Base-by-base conservation (phyloP, 2,888 invertebrate species). In the Gari tellinella region DNA sequence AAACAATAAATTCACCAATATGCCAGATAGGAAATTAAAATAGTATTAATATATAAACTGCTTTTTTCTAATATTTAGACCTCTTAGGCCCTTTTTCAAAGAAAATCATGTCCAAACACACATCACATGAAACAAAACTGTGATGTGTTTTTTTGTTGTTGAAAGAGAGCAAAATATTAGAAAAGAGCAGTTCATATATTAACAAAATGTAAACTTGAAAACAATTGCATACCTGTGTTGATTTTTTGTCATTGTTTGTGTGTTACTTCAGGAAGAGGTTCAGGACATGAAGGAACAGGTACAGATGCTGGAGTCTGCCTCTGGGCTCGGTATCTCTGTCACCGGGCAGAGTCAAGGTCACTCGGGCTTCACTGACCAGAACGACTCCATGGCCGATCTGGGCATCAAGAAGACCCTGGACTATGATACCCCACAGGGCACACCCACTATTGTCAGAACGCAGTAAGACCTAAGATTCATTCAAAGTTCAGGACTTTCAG, bases 261-360 rank as follows among this genome's bases (percentile, higher is more conserved):
- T n/a, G n/a, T n/a, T n/a, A n/a, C n/a, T 56, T 56, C 74, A 90
- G 89, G 82, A 76, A 37, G 91, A 91, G 65, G 55, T 91, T 3
- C 82, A 84, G 23, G 90, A 90, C 15, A 73, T 91, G 46, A 90
- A 89, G 63, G 90, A 91, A 51, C 90, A 91, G 74, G 69, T 91
- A 23, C 82, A 81, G 62, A 87, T 90, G 87, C 85, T 89, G 68
- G 90, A 91, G 64, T 85, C 89, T 0, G 89, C 89, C 0, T 83
- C 87, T 3, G 80, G 74, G 23, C 83, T 89, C 12, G 90, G 90
- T 0, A 80, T 86, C 3, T 19, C 15, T 2, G 62, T 72, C 23
- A 55, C 56, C 37, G 58, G 72, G n/a, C n/a, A n/a, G n/a, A n/a
- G n/a, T n/a, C 74, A 61, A 8, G 55, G 70, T 19, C 37, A 57